Evolutionary conservation across 2,888 invertebrate genomes (phyloP), one percentile per base, ranked within the genome.

Genomic region (Kuschelorhynchus macadamiae): DNA sequence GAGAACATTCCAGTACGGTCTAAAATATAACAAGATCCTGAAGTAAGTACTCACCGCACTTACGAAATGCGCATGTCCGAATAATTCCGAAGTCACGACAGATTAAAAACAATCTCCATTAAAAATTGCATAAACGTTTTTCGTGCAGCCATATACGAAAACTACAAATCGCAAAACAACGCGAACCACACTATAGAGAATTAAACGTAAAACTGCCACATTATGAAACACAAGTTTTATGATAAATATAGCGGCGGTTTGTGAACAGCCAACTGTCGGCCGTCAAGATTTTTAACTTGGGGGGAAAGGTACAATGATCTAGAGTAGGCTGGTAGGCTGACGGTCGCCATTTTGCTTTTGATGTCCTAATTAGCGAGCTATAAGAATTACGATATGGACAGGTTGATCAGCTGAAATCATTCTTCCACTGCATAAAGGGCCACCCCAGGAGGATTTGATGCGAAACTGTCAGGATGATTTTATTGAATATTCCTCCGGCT

Each of bases 211-310:
- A 69, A 69, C 69, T 69, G 60, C 11, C 41, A 42, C 32, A 65
- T 69, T 69, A 69, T 60, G 64, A 69, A 69, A 64, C 55, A 44
- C 42, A 42, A 42, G 42, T 42, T 65, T 65, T 57, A 69, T 56
- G 69, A 64, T 69, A 69, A 69, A 69, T 65, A 68, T 65, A 69
- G 69, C 59, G 55, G 69, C 60, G 21, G 61, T 47, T 59, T 57
- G 16, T 32, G 61, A 56, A 61, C 61, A 52, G 66, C 33, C 36
- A 57, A 50, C 57, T 11, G 36, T 56, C 44, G 39, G 12, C 33
- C 21, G 47, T 12, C 55, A 64, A 64, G 60, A 60, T 55, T 60
- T 55, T 62, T 61, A 52, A 57, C 49, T 41, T 47, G 52, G 69
- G 69, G 57, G 69, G 64, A 63, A 69, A 57, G 49, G 33, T 33